Percentiles rank a stretch among this genome's conserved stretches.
Conservation (phyloP, 2,797 vertebrate species). For the Galaxias olidus region DNA sequence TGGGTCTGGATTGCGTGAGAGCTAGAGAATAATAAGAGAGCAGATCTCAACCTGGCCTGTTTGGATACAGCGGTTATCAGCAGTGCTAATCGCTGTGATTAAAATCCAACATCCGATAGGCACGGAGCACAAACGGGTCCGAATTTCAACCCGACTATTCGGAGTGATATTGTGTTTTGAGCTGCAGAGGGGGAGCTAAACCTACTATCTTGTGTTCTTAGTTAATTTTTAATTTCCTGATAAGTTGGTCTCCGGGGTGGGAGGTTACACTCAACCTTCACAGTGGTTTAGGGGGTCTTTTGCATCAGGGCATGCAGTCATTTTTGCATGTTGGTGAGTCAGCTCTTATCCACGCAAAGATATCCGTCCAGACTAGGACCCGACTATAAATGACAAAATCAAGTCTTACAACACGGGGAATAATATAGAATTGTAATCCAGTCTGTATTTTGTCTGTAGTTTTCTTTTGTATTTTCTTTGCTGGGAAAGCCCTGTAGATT, state of each 20-base stretch:
- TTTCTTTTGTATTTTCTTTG: conserved; percentile 7
- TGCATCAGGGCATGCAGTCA: too few species aligned
- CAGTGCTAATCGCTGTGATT: conserved; percentile 57
- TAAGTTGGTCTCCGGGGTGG: conserved; percentile 36
- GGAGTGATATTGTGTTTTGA: conserved; percentile 5
- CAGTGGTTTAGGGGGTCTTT: conserved; percentile 10
- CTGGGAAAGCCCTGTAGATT: conserved; percentile 28
- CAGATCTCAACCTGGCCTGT: conserved; percentile 18
- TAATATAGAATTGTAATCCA: too few species aligned
- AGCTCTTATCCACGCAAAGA: conserved; percentile 46
- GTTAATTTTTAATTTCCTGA: conserved; percentile 65
- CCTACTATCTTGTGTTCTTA: conserved; percentile 44
- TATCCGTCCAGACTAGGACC: conserved; percentile 28
- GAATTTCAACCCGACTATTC: conserved; percentile 26
- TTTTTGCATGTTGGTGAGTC: conserved; percentile 32
- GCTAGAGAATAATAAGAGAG: conserved; percentile 43
- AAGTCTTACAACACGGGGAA: too few species aligned
- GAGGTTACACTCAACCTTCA: conserved; percentile 26
- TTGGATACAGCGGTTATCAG: conserved; percentile 51
- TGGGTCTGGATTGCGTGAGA: conserved; percentile 43
- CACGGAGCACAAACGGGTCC: conserved; percentile 38
- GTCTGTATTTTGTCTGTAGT: too few species aligned
- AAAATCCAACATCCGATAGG: conserved; percentile 52
- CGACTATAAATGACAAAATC: too few species aligned
- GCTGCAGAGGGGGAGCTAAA: conserved; percentile 9